Evolutionary conservation across 2,113 vertebrate species (phyloP).

Genomic region (Bubalus kerabau): DNA sequence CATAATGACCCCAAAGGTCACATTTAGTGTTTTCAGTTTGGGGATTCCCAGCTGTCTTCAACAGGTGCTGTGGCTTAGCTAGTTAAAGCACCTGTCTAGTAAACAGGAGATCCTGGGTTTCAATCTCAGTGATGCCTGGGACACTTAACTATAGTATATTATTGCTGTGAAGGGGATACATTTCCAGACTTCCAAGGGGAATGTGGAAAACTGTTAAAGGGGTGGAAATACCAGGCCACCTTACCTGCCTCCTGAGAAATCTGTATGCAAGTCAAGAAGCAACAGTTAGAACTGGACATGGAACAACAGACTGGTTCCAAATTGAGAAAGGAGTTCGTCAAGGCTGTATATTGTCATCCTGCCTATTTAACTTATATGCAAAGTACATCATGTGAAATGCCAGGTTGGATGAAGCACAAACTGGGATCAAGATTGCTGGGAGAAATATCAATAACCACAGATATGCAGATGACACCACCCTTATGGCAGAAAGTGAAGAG

Average conservation of each 20-base stretch:
- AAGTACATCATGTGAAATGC: neutral
- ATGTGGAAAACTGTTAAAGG: neutral
- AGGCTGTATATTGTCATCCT: neutral
- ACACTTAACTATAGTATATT: accelerated
- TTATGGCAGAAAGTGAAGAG: neutral
- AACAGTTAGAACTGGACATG: neutral
- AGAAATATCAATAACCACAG: neutral
- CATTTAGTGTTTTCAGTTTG: neutral
- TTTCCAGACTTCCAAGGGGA: neutral
- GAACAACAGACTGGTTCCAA: neutral
- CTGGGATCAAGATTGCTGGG: neutral
- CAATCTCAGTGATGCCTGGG: constrained; percentile 87
- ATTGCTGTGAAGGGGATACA: neutral
- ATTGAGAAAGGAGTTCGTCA: neutral
- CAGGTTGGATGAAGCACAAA: neutral
- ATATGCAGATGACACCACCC: neutral
- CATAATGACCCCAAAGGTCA: neutral
- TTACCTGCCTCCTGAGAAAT: neutral
- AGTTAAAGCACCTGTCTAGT: constrained; percentile 92
- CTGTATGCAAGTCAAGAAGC: neutral
- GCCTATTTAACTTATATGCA: neutral
- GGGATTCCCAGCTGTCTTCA: neutral
- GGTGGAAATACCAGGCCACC: neutral
- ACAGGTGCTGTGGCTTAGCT: constrained; percentile 62
- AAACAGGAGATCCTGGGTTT: constrained; percentile 92